These are phyloP conservation scores for Phenacoccus solenopsis DNA, from an alignment of 1,140 invertebrate genomes.

Conservation along the genomic window DNA sequence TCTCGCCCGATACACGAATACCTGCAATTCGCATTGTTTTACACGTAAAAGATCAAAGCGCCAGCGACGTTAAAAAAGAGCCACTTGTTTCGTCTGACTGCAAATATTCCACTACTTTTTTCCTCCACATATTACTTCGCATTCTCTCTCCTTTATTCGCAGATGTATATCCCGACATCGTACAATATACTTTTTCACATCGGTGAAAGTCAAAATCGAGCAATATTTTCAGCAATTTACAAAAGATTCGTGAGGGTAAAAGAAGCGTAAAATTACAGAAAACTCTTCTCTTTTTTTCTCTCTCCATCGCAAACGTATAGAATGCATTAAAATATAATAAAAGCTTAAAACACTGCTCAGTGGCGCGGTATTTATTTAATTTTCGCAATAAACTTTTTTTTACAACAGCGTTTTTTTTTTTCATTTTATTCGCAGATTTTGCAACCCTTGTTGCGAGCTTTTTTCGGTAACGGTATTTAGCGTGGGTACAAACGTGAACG, in stretches of 20 bases:
- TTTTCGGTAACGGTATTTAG: no score
- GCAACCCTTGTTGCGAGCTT: no score
- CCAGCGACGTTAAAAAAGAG: background rate
- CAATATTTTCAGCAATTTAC: background rate
- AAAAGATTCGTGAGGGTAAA: background rate
- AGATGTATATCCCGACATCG: background rate
- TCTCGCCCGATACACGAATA: no score
- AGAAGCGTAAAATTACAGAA: constrained; percentile 1
- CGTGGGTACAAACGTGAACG: no score
- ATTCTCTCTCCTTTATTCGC: no score
- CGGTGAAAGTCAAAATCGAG: background rate
- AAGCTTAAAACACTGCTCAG: background rate
- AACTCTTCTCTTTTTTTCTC: background rate
- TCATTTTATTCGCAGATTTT: no score
- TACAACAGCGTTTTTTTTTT: background rate
- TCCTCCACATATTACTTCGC: no score
- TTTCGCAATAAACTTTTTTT: background rate
- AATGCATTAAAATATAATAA: constrained; percentile 4
- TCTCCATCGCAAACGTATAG: no score
- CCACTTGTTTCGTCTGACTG: background rate
- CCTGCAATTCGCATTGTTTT: no score
- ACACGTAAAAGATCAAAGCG: background rate
- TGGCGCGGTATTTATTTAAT: background rate
- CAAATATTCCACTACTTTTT: background rate
- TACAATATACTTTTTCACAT: constrained; percentile 3